Conservation (phyloP, 1,140 invertebrate species). For the Atta texana region DNA sequence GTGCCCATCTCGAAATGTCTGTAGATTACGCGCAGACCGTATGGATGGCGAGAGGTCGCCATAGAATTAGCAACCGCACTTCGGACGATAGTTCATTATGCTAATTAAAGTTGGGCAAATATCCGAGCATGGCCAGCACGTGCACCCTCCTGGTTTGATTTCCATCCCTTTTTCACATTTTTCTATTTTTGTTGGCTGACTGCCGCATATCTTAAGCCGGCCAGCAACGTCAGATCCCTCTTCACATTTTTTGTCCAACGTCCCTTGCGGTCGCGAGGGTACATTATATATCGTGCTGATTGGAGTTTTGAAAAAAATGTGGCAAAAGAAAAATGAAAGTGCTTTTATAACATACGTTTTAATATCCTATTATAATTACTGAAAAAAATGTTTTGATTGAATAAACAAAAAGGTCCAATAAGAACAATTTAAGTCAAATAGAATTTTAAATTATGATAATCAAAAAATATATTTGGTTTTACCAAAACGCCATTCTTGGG, state of each 20-base stretch:
- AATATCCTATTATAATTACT: background rate
- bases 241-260: conserved; percentile 62
- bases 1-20: conserved; percentile 30
- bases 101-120: conserved; percentile 76
- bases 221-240: conserved; percentile 25
- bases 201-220: conserved; percentile 68
- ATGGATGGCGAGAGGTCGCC: conserved; percentile 1
- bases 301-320: conserved; percentile 44
- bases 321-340: conserved; percentile 1
- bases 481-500: too few relatives aligned
- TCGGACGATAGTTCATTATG: conserved; percentile 75
- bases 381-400: too few relatives aligned
- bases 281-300: conserved; percentile 58
- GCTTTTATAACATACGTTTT: background rate
- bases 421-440: too few relatives aligned
- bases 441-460: too few relatives aligned
- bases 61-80: conserved; percentile 71
- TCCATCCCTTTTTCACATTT: conserved; percentile 7
- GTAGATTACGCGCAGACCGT: conserved; percentile 30
- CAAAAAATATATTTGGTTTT: too few relatives aligned
- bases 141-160: conserved; percentile 35
- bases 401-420: too few relatives aligned
- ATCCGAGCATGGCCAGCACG: conserved; percentile 45
- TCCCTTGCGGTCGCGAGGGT: conserved; percentile 54
- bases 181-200: conserved; percentile 60